phyloP scores from a whole-genome alignment of 2,888 invertebrate species.

The Euzophera pinguis region DNA sequence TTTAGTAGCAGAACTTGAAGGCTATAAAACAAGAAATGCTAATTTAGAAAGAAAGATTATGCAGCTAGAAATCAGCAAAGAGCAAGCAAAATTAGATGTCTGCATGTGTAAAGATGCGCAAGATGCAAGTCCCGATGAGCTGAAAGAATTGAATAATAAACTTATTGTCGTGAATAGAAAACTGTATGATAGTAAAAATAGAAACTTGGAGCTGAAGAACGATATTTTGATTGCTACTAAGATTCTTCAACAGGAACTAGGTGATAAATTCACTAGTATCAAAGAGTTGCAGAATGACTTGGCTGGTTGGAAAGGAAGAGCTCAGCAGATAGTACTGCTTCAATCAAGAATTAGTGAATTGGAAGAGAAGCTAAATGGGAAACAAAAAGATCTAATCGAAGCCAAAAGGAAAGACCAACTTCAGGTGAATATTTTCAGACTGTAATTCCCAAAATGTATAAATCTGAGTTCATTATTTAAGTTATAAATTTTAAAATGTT shows the following conservation, averaged over 20 bases:
- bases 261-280: slow-evolving; percentile 84
- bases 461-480: too few relatives aligned
- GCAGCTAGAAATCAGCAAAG: slow-evolving; percentile 61
- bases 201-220: slow-evolving; percentile 83
- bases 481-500: background rate
- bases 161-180: slow-evolving; percentile 80
- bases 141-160: slow-evolving; percentile 82
- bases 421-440: slow-evolving; percentile 35
- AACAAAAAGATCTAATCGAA: slow-evolving; percentile 47
- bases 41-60: slow-evolving; percentile 73
- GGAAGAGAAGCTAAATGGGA: slow-evolving; percentile 79
- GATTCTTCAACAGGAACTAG: slow-evolving; percentile 87
- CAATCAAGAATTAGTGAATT: slow-evolving; percentile 85
- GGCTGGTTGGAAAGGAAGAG: slow-evolving; percentile 87
- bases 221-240: slow-evolving; percentile 86
- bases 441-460: too few relatives aligned
- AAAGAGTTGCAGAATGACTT: slow-evolving; percentile 78
- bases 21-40: slow-evolving; percentile 79
- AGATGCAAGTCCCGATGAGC: slow-evolving; percentile 60
- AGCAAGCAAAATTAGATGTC: slow-evolving; percentile 50
- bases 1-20: slow-evolving; percentile 81
- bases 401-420: slow-evolving; percentile 52
- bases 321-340: slow-evolving; percentile 85
- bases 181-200: slow-evolving; percentile 84
- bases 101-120: slow-evolving; percentile 66